A percentile compares a stretch with the other conserved stretches of the same genome.
Conservation (phyloP, 2,888 invertebrate species). For the Pyrgus malvae region DNA sequence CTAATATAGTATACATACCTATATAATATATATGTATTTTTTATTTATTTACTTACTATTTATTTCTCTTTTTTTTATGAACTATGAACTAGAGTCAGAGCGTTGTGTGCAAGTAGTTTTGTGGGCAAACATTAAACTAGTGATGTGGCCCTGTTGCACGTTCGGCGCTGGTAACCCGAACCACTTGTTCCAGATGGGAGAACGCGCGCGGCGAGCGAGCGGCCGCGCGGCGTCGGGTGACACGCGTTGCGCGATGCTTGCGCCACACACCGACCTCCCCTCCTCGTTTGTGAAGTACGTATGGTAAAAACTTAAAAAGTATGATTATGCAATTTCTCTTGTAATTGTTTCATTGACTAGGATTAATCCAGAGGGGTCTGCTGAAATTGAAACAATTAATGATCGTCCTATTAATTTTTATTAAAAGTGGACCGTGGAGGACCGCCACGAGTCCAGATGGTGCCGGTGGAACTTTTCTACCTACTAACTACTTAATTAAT, state of each 20-base stretch:
- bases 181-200: conserved; percentile 73
- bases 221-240: conserved; percentile 68
- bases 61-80: no score
- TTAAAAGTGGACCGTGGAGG: no score
- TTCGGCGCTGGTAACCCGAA: conserved; percentile 49
- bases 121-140: not conserved
- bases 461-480: no score
- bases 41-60: no score
- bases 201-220: conserved; percentile 63
- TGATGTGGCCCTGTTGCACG: conserved; percentile 11
- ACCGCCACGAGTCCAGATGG: no score
- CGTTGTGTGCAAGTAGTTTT: not conserved
- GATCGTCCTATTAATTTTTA: not conserved
- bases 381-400: not conserved
- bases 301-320: conserved; percentile 28
- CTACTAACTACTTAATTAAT: no score
- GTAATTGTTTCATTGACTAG: not conserved
- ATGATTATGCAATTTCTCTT: not conserved
- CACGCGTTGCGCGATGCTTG: conserved; percentile 60
- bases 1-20: no score
- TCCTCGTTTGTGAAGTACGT: conserved; percentile 64
- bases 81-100: no score
- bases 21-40: no score
- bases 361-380: not conserved
- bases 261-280: conserved; percentile 43